Conservation (phyloP, 2,113 vertebrate genomes). For the Campylorhamphus procurvoides region DNA sequence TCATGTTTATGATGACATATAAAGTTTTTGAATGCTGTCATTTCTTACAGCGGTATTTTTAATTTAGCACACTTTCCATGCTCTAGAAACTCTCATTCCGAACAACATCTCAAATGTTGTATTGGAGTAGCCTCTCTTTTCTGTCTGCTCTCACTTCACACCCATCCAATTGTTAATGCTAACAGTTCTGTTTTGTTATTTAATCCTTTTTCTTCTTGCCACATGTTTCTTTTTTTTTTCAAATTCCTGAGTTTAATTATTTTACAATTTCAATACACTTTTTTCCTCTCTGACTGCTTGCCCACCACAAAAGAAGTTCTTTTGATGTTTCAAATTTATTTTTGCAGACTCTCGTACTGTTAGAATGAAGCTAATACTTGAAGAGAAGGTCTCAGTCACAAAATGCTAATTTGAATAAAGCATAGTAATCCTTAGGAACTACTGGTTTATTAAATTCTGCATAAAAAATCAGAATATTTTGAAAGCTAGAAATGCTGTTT, state of each 20-base stretch:
- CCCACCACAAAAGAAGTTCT: background rate
- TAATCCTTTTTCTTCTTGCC: background rate
- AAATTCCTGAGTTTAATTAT: background rate
- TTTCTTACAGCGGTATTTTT: background rate
- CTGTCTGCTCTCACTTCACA: background rate
- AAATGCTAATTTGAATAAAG: background rate
- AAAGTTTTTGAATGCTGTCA: background rate
- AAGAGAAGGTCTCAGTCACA: background rate
- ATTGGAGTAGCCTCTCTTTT: background rate
- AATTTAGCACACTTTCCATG: background rate
- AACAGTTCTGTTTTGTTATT: background rate
- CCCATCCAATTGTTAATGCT: background rate
- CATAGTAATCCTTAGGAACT: background rate
- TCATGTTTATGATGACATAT: background rate
- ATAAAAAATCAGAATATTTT: background rate
- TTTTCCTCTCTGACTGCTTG: background rate
- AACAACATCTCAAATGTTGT: background rate
- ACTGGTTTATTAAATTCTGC: background rate
- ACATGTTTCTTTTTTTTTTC: background rate
- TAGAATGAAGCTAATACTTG: background rate
- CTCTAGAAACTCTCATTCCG: background rate
- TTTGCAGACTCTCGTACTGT: background rate
- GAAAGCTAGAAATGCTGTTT: background rate
- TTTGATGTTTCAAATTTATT: background rate
- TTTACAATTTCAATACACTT: background rate